Conservation (phyloP, 2,888 invertebrate species). For the Leucophenga maculata region DNA sequence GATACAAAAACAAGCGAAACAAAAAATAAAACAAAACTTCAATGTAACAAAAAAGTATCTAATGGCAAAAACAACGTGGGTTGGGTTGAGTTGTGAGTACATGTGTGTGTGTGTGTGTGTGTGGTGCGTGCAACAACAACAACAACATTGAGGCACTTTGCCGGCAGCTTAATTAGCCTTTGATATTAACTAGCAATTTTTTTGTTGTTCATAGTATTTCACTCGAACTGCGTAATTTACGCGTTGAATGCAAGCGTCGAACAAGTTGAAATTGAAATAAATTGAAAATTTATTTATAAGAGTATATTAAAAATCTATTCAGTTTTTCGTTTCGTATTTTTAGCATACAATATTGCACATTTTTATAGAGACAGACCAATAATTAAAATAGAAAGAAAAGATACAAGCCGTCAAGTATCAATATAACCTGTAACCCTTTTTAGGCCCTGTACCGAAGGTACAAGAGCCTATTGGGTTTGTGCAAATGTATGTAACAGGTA, state of each 20-base stretch:
- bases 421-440: too few relatives aligned
- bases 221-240: slow-evolving; percentile 18
- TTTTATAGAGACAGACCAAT: too few relatives aligned
- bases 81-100: too few relatives aligned
- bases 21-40: background rate
- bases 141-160: slow-evolving; percentile 41
- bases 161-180: slow-evolving; percentile 69
- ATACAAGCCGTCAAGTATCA: too few relatives aligned
- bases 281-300: slow-evolving; percentile 7
- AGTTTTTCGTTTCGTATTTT: too few relatives aligned
- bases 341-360: too few relatives aligned
- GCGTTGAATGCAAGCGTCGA: background rate
- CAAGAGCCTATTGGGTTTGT: too few relatives aligned
- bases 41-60: background rate
- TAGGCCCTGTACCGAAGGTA: too few relatives aligned
- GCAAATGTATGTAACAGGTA: too few relatives aligned
- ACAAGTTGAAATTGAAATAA: slow-evolving; percentile 15
- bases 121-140: slow-evolving; percentile 27
- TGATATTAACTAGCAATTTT: slow-evolving; percentile 48
- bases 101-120: background rate
- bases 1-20: slow-evolving; percentile 31
- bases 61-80: background rate
- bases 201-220: background rate
- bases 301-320: too few relatives aligned
- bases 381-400: too few relatives aligned